Percentiles rank a stretch among this genome's conserved stretches.
Evolutionary conservation across 2,888 invertebrate species (phyloP).

Genomic region (Dynastes maya): DNA sequence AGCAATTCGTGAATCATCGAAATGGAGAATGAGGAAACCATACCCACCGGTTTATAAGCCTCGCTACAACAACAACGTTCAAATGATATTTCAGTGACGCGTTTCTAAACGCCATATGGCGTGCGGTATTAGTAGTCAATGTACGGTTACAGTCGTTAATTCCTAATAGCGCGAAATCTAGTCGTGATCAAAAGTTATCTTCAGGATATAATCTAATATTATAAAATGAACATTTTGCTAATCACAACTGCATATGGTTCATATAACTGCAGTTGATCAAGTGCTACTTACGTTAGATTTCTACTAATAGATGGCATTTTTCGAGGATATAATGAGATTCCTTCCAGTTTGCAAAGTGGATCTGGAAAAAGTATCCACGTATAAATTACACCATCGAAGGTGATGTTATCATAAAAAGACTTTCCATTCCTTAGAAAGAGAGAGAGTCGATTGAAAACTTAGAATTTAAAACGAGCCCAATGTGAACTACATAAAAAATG

Average conservation of each 20-base stretch:
- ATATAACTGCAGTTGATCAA: no score
- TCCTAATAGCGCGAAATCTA: neutral
- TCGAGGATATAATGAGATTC: no score
- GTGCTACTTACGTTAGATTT: no score
- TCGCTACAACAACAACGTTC: slow-evolving; percentile 6
- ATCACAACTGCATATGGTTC: neutral
- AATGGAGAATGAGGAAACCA: neutral
- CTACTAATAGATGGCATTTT: no score
- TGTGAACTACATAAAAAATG: no score
- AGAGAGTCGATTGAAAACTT: no score
- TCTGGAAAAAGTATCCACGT: no score
- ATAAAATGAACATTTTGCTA: slow-evolving; percentile 2
- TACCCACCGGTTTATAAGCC: neutral
- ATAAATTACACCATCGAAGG: no score
- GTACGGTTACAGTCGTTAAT: slow-evolving; percentile 13
- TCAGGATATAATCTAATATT: neutral
- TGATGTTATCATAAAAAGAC: no score
- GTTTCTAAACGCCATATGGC: slow-evolving; percentile 13
- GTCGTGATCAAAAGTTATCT: neutral
- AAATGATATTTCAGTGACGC: neutral
- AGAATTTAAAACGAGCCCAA: no score
- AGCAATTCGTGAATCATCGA: slow-evolving; percentile 13
- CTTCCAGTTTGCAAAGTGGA: no score
- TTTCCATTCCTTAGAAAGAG: no score
- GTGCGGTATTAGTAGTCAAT: neutral